Conservation (phyloP, 2,888 invertebrate genomes). For the Colletes collaris region DNA sequence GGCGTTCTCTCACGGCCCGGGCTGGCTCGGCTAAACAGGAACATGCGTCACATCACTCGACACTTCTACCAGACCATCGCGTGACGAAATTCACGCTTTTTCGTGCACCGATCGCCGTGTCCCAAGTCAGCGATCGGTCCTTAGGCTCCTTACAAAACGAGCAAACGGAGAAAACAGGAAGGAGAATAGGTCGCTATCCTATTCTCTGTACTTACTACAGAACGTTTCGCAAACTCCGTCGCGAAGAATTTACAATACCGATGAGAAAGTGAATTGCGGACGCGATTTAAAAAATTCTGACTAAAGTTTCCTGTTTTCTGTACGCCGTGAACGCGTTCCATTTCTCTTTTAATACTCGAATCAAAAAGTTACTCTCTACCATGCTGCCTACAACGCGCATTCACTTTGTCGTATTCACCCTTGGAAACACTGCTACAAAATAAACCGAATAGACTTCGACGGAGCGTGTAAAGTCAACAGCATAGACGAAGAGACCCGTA, state of each 20-base stretch:
- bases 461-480: conserved; percentile 6
- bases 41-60: conserved; percentile 83
- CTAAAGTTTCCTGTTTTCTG: neutral
- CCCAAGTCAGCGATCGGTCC: conserved; percentile 40
- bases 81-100: conserved; percentile 8
- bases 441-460: conserved; percentile 19
- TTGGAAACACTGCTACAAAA: conserved; percentile 7
- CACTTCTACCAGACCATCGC: conserved; percentile 75
- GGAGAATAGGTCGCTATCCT: conserved; percentile 21
- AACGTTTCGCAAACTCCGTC: neutral
- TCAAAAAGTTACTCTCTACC: conserved; percentile 29
- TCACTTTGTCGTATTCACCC: neutral
- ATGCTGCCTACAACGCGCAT: conserved; percentile 39
- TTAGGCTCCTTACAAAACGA: conserved; percentile 9
- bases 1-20: conserved; percentile 93
- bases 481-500: conserved; percentile 15
- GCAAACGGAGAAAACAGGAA: neutral
- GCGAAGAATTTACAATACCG: too few relatives aligned
- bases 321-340: conserved; percentile 34
- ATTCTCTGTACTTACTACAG: neutral
- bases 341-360: conserved; percentile 1
- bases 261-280: too few relatives aligned
- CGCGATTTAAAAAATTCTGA: neutral
- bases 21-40: conserved; percentile 91
- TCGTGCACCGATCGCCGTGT: conserved; percentile 37